Percentiles rank a stretch among this genome's conserved stretches.
Evolutionary conservation across 2,888 invertebrate species (phyloP).

Genomic region (Cephus runcator): DNA sequence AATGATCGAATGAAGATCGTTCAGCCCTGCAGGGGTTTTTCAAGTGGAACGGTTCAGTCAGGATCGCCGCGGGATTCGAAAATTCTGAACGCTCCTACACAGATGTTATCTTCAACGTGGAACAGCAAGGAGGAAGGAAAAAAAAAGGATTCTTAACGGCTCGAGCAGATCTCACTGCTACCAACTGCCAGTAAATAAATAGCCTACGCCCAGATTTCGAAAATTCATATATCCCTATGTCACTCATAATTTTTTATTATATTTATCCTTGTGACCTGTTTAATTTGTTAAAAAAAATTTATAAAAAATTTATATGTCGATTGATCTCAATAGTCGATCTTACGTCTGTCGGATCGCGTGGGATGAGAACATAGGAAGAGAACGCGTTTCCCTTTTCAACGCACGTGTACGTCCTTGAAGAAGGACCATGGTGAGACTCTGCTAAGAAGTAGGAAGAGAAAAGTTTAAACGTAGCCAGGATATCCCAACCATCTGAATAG

Average conservation of each 20-base stretch:
- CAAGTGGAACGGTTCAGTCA: neutral
- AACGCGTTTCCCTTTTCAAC: neutral
- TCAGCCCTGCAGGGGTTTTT: neutral
- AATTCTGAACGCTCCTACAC: neutral
- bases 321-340: neutral
- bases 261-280: neutral
- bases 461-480: neutral
- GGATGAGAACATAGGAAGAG: neutral
- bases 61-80: neutral
- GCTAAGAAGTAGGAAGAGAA: conserved; percentile 3
- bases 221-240: neutral
- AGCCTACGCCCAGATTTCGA: neutral
- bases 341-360: neutral
- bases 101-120: neutral
- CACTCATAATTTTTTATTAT: neutral
- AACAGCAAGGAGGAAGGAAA: neutral
- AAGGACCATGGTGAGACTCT: neutral
- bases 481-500: neutral
- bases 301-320: neutral
- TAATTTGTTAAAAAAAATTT: neutral
- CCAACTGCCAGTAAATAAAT: neutral
- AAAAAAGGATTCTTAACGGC: neutral
- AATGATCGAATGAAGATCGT: neutral
- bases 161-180: neutral
- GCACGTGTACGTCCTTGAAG: neutral